Percentiles rank a stretch among this genome's conserved stretches.
These are phyloP conservation scores for Triplophysa siluroides DNA, from an alignment of 2,113 vertebrate genomes.

Conservation along the genomic window DNA sequence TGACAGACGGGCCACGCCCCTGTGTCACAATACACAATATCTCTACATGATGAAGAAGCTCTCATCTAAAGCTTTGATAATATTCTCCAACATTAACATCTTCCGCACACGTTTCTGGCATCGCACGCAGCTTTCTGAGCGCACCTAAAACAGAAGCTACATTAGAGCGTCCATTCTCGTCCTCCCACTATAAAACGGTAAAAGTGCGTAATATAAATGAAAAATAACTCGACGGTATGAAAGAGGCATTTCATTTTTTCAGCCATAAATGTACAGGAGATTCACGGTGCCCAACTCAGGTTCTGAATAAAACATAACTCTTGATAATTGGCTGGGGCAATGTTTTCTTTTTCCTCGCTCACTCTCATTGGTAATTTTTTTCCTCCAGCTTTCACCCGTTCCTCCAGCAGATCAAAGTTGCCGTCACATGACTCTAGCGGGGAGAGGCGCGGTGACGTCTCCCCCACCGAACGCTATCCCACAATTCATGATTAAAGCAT, in stretches of 20 bases:
- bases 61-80: slow-evolving; percentile 1
- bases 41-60: not conserved
- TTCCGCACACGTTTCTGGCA: not conserved
- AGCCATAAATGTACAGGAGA: slow-evolving; percentile 50
- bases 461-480: slow-evolving; percentile 67
- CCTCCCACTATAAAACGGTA: slow-evolving; percentile 10
- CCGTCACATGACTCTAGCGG: slow-evolving; percentile 71
- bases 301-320: slow-evolving; percentile 66
- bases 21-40: slow-evolving; percentile 6
- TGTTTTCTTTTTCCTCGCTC: slow-evolving; percentile 59
- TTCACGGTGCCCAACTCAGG: slow-evolving; percentile 48
- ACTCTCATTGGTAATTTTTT: slow-evolving; percentile 75
- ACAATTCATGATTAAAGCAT: slow-evolving; percentile 69
- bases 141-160: slow-evolving; percentile 22
- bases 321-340: slow-evolving; percentile 67
- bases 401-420: slow-evolving; percentile 74
- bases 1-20: not conserved
- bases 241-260: slow-evolving; percentile 40
- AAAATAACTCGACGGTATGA: slow-evolving; percentile 36
- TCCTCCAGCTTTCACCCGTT: slow-evolving; percentile 68
- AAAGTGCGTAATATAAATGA: slow-evolving; percentile 46
- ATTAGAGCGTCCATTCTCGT: slow-evolving; percentile 1
- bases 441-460: slow-evolving; percentile 67
- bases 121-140: not conserved
- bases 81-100: slow-evolving; percentile 6